phyloP scores from a whole-genome alignment of 2,113 vertebrate species.

The Salvator merianae region DNA sequence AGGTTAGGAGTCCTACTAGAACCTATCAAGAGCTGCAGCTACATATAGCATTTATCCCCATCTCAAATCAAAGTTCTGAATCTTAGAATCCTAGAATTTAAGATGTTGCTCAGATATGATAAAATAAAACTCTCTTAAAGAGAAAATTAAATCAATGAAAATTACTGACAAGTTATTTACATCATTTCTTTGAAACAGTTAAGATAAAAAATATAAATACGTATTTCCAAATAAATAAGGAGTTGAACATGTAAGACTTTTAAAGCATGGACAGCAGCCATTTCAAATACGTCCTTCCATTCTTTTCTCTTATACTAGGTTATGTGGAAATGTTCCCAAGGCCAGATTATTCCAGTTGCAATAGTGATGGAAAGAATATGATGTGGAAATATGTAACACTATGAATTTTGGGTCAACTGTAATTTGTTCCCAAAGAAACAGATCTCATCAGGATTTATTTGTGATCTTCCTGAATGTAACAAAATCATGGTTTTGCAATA shows the following conservation, averaged over 20 bases:
- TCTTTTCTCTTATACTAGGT: too few species aligned
- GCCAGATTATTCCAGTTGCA: too few species aligned
- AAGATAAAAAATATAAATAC: conserved; percentile 29
- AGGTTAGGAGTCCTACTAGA: too few species aligned
- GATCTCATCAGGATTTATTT: background rate
- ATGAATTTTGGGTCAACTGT: background rate
- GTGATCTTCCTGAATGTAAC: background rate
- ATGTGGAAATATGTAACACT: too few species aligned
- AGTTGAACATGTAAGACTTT: background rate
- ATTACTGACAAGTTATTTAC: background rate
- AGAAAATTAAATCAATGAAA: conserved; percentile 12
- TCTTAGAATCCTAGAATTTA: too few species aligned
- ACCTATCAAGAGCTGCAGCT: too few species aligned
- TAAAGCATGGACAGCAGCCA: too few species aligned
- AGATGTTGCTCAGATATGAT: background rate
- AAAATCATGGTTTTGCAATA: background rate
- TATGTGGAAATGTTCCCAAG: too few species aligned
- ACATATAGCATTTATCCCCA: too few species aligned
- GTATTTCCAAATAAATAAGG: conserved; percentile 22
- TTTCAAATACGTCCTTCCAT: too few species aligned
- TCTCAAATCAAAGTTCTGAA: too few species aligned
- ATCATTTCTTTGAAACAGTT: conserved; percentile 60
- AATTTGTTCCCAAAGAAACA: background rate
- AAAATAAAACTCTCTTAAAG: background rate
- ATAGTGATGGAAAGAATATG: too few species aligned